These are phyloP conservation scores for Lycopodina hypogea DNA, from an alignment of 37 sponge, comb jelly and placozoan species.

Conservation along the genomic window DNA sequence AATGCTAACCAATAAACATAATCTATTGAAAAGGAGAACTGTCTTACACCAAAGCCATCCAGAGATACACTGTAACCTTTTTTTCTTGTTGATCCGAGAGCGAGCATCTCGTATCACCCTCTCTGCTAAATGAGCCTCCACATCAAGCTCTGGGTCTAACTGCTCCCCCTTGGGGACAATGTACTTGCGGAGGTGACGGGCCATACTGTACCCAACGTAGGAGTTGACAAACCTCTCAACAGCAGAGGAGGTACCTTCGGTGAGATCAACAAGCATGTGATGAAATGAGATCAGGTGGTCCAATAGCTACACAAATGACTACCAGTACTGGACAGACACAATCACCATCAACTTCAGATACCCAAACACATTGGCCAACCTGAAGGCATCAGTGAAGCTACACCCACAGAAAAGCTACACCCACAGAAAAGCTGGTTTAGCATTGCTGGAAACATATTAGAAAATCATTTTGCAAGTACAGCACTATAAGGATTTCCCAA, in stretches of 20 bases:
- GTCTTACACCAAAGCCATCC: constrained; percentile 64
- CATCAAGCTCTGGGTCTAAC: constrained; percentile 54
- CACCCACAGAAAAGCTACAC: too few relatives aligned
- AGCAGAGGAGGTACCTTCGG: neutral
- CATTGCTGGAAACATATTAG: too few relatives aligned
- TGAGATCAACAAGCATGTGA: too few relatives aligned
- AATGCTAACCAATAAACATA: neutral
- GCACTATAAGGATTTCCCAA: too few relatives aligned
- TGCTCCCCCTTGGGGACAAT: neutral
- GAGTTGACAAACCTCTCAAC: neutral
- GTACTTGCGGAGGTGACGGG: constrained; percentile 28
- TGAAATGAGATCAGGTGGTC: too few relatives aligned
- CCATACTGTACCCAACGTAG: constrained; percentile 30
- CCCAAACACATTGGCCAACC: too few relatives aligned
- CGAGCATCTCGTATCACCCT: neutral
- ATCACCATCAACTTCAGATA: too few relatives aligned
- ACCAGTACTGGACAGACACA: too few relatives aligned
- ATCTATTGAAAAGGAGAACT: neutral
- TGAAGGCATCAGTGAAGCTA: too few relatives aligned
- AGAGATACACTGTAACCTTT: constrained; percentile 41
- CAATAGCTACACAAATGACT: too few relatives aligned
- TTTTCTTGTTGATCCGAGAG: neutral
- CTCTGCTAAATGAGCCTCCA: constrained; percentile 47
- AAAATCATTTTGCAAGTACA: too few relatives aligned
- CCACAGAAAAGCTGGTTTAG: too few relatives aligned